phyloP scores from a whole-genome alignment of 2,888 invertebrate genomes.

The Andrena minutula region DNA sequence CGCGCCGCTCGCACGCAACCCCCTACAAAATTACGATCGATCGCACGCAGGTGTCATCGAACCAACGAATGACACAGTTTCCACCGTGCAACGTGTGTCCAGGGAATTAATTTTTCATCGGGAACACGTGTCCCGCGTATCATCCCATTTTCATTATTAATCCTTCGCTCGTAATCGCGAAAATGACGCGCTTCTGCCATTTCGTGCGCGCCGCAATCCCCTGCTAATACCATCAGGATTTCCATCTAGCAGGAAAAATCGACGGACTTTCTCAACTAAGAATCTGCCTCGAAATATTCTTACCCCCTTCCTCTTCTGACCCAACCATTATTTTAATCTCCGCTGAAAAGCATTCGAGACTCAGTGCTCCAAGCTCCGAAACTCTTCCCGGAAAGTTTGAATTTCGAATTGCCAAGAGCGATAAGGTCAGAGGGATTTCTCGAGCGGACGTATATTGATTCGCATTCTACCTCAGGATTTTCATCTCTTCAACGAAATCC shows the following conservation, averaged over 20 bases:
- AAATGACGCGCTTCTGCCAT: not conserved
- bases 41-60: conserved; percentile 45
- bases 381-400: not conserved
- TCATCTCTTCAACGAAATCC: not conserved
- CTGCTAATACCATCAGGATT: not conserved
- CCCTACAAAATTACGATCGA: conserved; percentile 45
- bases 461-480: not conserved
- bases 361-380: not conserved
- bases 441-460: not conserved
- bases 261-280: not conserved
- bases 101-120: conserved; percentile 43
- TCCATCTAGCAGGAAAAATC: not conserved
- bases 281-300: not conserved
- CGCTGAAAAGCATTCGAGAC: not conserved
- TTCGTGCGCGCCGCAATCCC: not conserved
- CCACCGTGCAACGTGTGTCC: not conserved
- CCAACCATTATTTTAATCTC: not conserved
- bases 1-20: not conserved
- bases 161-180: conserved; percentile 5
- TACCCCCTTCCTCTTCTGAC: not conserved
- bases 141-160: conserved; percentile 40
- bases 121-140: conserved; percentile 19
- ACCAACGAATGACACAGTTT: conserved; percentile 50
- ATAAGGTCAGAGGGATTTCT: conserved; percentile 16
- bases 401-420: not conserved